Conservation (phyloP, 2,888 invertebrate species). For the Bursaphelenchus okinawaensis region DNA sequence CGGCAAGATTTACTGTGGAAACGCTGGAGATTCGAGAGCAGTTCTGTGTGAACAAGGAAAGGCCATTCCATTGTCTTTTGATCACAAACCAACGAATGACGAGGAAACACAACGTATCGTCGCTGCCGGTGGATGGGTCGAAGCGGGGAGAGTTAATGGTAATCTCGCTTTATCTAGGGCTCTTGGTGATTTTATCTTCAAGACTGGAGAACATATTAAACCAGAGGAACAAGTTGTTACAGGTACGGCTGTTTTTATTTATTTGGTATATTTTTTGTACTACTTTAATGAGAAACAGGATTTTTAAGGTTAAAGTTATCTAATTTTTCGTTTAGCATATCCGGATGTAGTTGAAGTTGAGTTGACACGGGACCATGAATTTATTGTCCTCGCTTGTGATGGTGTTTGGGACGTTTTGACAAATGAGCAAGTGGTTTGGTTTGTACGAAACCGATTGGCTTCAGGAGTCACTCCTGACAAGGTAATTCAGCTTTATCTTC, state of each 20-base stretch:
- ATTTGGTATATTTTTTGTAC: background rate
- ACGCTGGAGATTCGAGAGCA: slow-evolving; percentile 93
- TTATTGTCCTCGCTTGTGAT: slow-evolving; percentile 91
- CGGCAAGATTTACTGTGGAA: slow-evolving; percentile 80
- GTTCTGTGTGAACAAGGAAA: slow-evolving; percentile 79
- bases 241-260: slow-evolving; percentile 64
- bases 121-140: slow-evolving; percentile 94
- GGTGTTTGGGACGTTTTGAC: slow-evolving; percentile 98
- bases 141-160: slow-evolving; percentile 94
- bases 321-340: slow-evolving; percentile 20
- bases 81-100: slow-evolving; percentile 91
- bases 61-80: slow-evolving; percentile 73
- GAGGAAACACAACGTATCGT: slow-evolving; percentile 74
- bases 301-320: background rate
- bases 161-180: slow-evolving; percentile 84
- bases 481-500: slow-evolving; percentile 52
- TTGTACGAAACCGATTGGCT: slow-evolving; percentile 77
- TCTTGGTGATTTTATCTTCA: slow-evolving; percentile 92
- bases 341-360: slow-evolving; percentile 22
- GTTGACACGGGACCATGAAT: slow-evolving; percentile 79
- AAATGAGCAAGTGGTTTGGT: slow-evolving; percentile 81
- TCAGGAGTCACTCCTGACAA: slow-evolving; percentile 80
- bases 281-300: background rate
- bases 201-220: slow-evolving; percentile 76
- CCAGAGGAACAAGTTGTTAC: slow-evolving; percentile 94